Evolutionary conservation across 2,113 vertebrate genomes (phyloP).

Genomic region (Catharus minimus): DNA sequence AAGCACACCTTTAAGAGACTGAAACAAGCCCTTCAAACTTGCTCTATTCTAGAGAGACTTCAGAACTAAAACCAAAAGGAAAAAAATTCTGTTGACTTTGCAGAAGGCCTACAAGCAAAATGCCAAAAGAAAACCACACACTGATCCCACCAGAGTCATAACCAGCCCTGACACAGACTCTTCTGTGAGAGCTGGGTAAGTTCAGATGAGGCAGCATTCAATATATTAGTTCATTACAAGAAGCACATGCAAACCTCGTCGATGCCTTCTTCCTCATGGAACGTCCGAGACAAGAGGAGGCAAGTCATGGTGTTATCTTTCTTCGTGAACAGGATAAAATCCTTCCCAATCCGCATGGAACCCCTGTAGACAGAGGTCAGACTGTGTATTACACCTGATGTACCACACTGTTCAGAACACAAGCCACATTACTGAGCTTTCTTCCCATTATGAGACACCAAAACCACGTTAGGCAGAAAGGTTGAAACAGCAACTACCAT

Average conservation of each 20-base stretch:
- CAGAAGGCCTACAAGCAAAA: background rate
- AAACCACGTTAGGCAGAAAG: background rate
- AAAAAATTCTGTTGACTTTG: background rate
- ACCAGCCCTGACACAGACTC: background rate
- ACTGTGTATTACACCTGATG: background rate
- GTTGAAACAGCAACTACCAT: background rate
- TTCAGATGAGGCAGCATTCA: background rate
- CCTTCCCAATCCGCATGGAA: conserved; percentile 98
- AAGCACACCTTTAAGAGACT: background rate
- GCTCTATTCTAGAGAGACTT: background rate
- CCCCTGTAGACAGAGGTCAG: conserved; percentile 78
- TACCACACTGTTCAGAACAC: background rate
- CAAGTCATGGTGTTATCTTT: conserved; percentile 89
- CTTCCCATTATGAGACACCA: background rate
- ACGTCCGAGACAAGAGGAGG: conserved; percentile 93
- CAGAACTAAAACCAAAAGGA: background rate
- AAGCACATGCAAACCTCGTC: conserved; percentile 86
- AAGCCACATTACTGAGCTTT: background rate
- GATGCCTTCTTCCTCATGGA: conserved; percentile 97
- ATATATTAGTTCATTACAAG: background rate
- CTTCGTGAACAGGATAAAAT: conserved; percentile 97
- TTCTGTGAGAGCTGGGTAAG: background rate
- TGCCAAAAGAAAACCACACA: background rate
- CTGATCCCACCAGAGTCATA: background rate
- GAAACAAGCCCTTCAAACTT: background rate